phyloP scores from a whole-genome alignment of 2,797 vertebrate species.

The Serranus cabrilla region DNA sequence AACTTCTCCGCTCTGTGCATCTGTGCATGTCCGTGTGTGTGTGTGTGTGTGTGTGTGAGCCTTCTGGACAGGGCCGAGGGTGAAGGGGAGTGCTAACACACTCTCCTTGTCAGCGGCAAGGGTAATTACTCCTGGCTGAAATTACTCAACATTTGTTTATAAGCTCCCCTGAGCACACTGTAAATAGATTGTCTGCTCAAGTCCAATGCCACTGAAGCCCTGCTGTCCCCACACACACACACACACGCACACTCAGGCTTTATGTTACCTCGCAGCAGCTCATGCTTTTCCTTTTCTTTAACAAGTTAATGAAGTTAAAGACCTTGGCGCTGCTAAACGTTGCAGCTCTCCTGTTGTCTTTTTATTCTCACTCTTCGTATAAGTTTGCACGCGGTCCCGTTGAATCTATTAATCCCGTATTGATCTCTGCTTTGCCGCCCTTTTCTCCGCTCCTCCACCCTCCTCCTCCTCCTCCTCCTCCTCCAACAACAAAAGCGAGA shows the following conservation, averaged over 20 bases:
- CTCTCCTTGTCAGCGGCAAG: slow-evolving; percentile 99
- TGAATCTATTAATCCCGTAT: slow-evolving; percentile 71
- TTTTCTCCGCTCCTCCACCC: slow-evolving; percentile 65
- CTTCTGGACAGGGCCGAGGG: slow-evolving; percentile 98
- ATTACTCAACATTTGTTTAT: slow-evolving; percentile 99
- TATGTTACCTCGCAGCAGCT: no score
- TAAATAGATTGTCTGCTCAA: slow-evolving; percentile 99
- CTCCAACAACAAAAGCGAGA: slow-evolving; percentile 56
- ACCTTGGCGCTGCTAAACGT: slow-evolving; percentile 72
- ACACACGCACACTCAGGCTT: slow-evolving; percentile 30
- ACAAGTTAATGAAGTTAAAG: slow-evolving; percentile 72
- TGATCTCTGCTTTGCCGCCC: slow-evolving; percentile 58
- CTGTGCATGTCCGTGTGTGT: slow-evolving; percentile 36
- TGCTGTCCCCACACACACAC: slow-evolving; percentile 85
- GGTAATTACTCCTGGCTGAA: slow-evolving; percentile 99
- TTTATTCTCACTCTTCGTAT: slow-evolving; percentile 34
- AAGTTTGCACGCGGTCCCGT: slow-evolving; percentile 64
- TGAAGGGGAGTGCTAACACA: slow-evolving; percentile 98
- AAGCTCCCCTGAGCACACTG: slow-evolving; percentile 98
- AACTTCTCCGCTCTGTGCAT: slow-evolving; percentile 54
- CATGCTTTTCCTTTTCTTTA: slow-evolving; percentile 84
- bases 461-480: slow-evolving; percentile 32
- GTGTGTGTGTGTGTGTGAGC: slow-evolving; percentile 76
- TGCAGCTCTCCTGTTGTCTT: slow-evolving; percentile 58
- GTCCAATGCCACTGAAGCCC: slow-evolving; percentile 97